A percentile compares a stretch with the other conserved stretches of the same genome.
Conservation (phyloP, 2,113 vertebrate genomes). For the Pycnonotus jocosus region DNA sequence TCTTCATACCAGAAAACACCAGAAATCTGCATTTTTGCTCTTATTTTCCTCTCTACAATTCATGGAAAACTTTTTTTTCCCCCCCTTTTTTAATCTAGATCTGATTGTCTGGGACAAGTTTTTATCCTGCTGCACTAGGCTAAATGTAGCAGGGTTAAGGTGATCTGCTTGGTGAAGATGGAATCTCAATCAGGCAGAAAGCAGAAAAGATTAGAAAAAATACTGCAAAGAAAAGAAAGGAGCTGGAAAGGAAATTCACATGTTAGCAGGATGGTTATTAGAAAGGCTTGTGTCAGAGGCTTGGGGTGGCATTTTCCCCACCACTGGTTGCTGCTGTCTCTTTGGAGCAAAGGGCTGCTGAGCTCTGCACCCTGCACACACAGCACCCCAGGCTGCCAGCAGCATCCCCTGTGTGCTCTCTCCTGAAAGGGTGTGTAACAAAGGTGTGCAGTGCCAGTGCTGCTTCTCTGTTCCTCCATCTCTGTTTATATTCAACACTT, state of each 20-base stretch:
- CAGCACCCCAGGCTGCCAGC: not conserved
- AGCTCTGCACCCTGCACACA: rapidly evolving
- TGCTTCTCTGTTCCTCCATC: not conserved
- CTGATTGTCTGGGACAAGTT: not conserved
- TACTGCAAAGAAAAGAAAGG: not conserved
- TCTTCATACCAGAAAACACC: not conserved
- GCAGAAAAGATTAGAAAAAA: not conserved
- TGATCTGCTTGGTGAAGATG: not conserved
- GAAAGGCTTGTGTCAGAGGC: not conserved
- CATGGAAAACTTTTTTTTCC: not conserved
- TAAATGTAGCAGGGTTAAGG: not conserved
- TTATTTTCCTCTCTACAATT: not conserved
- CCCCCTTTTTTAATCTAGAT: not conserved
- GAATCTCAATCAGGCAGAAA: not conserved
- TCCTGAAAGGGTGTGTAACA: rapidly evolving
- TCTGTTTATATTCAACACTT: not conserved
- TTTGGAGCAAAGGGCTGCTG: not conserved
- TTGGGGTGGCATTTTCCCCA: not conserved
- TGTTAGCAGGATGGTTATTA: not conserved
- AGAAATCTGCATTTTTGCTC: not conserved
- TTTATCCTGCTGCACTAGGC: not conserved
- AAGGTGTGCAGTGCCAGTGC: rapidly evolving
- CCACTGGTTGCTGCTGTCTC: not conserved
- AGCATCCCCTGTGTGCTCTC: rapidly evolving
- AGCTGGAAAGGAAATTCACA: not conserved